Evolutionary conservation across 2,113 vertebrate genomes (phyloP).

Genomic region (Sander vitreus): DNA sequence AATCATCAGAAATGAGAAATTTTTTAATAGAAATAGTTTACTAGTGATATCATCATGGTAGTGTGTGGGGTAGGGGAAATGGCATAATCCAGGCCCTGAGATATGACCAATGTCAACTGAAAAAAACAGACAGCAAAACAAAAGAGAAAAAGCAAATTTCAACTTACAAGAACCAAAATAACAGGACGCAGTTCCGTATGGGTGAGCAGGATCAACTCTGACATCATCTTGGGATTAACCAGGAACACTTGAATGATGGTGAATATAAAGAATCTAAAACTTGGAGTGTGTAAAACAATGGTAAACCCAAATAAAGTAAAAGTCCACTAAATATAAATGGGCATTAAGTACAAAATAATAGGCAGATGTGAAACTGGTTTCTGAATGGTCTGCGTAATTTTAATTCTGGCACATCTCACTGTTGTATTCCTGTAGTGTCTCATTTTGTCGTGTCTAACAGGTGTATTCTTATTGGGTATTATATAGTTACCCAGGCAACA

Average conservation of each 20-base stretch:
- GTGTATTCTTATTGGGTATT: slow-evolving; percentile 57
- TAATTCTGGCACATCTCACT: slow-evolving; percentile 58
- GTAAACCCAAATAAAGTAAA: slow-evolving; percentile 54
- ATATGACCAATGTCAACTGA: slow-evolving; percentile 18
- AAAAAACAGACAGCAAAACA: slow-evolving; percentile 20
- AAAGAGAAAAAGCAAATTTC: slow-evolving; percentile 13
- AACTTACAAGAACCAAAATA: slow-evolving; percentile 85
- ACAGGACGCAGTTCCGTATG: slow-evolving; percentile 72
- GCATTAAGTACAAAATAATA: slow-evolving; percentile 31
- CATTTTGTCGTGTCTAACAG: slow-evolving; percentile 56
- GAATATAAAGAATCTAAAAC: slow-evolving; percentile 48
- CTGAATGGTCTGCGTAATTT: slow-evolving; percentile 34
- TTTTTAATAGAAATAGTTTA: background rate
- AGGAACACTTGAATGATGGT: slow-evolving; percentile 72
- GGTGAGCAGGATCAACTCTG: slow-evolving; percentile 73
- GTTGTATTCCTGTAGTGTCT: slow-evolving; percentile 35
- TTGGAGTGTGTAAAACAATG: slow-evolving; percentile 61
- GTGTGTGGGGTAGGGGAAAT: background rate
- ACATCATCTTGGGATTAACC: slow-evolving; percentile 82
- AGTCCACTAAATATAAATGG: slow-evolving; percentile 55
- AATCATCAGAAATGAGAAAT: background rate
- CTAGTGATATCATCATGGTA: background rate
- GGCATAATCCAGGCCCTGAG: background rate
- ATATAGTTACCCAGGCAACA: slow-evolving; percentile 34
- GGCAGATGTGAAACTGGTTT: slow-evolving; percentile 49